Evolutionary conservation across 2,888 invertebrate species (phyloP).

Genomic region (Diaperis boleti): DNA sequence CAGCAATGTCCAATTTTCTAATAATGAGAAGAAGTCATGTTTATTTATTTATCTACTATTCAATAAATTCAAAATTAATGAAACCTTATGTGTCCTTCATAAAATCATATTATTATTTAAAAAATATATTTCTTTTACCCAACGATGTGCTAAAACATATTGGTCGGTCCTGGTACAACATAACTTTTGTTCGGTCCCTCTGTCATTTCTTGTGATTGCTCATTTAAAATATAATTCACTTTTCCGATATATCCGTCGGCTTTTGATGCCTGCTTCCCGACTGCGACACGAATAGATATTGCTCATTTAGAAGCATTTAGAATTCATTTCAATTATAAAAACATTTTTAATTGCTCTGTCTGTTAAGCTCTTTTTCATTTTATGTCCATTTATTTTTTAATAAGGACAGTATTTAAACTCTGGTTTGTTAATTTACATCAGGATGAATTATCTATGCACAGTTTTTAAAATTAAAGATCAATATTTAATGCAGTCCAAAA

Average conservation of each 20-base stretch:
- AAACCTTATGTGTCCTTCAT: too few relatives aligned
- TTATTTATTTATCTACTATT: too few relatives aligned
- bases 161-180: neutral
- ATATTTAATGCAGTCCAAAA: too few relatives aligned
- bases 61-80: too few relatives aligned
- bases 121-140: too few relatives aligned
- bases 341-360: conserved; percentile 65
- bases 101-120: too few relatives aligned
- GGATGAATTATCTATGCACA: too few relatives aligned
- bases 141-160: too few relatives aligned
- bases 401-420: conserved; percentile 43
- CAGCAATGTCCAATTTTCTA: too few relatives aligned
- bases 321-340: conserved; percentile 65
- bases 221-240: conserved; percentile 64
- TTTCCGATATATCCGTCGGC: conserved; percentile 62
- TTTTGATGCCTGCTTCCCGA: conserved; percentile 60
- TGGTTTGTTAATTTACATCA: conserved; percentile 39
- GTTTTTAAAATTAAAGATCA: too few relatives aligned
- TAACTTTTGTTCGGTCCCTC: neutral
- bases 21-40: too few relatives aligned
- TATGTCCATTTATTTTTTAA: conserved; percentile 55
- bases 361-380: conserved; percentile 58
- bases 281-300: conserved; percentile 63
- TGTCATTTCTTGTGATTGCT: conserved; percentile 40
- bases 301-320: conserved; percentile 62